A percentile compares a stretch with the other conserved stretches of the same genome.
Conservation (phyloP, 2,888 invertebrate species). For the Eulithis testata region DNA sequence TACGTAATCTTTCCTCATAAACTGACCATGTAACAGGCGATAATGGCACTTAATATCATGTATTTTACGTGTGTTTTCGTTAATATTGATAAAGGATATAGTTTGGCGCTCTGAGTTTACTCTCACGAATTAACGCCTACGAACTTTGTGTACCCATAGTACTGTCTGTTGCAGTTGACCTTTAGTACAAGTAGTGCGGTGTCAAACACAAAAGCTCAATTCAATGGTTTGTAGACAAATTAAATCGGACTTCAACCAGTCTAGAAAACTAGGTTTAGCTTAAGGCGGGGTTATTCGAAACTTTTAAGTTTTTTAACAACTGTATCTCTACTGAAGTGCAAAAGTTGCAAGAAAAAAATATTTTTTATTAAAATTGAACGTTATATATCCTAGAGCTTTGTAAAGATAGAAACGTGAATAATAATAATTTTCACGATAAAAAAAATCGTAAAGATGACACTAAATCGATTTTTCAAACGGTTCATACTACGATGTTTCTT, state of each 20-base stretch:
- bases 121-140: constrained; percentile 44
- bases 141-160: constrained; percentile 16
- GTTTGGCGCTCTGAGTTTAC: constrained; percentile 31
- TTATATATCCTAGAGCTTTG: no score
- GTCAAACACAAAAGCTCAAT: constrained; percentile 14
- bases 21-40: constrained; percentile 32
- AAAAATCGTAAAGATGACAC: no score
- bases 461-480: no score
- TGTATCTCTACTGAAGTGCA: no score
- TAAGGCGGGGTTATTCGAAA: no score
- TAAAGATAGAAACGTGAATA: no score
- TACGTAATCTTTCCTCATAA: constrained; percentile 50
- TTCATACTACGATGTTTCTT: no score
- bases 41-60: constrained; percentile 29
- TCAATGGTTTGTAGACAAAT: constrained; percentile 18
- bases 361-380: no score
- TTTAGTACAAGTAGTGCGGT: constrained; percentile 3
- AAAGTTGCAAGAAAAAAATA: no score
- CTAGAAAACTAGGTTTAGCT: background rate
- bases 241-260: background rate
- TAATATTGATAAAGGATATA: constrained; percentile 36
- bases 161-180: constrained; percentile 14
- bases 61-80: constrained; percentile 31
- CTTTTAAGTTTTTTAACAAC: no score
- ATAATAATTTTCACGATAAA: no score